A percentile compares a stretch with the other conserved stretches of the same genome.
These are phyloP conservation scores for Drosophila varians DNA, from an alignment of 1,140 invertebrate species.

Conservation along the genomic window DNA sequence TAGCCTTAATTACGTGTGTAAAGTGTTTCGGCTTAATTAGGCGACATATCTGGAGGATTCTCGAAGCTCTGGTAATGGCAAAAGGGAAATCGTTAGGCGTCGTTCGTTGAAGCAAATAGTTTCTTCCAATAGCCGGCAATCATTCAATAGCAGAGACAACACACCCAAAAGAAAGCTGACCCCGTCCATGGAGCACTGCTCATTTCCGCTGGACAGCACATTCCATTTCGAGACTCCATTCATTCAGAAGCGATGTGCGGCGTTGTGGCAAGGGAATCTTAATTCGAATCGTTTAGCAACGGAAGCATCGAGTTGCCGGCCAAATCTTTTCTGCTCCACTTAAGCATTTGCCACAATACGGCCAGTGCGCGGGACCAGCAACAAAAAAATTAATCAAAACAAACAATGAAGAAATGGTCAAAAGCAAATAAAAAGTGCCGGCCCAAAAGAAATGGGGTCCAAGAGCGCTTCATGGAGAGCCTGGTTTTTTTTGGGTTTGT, in stretches of 20 bases:
- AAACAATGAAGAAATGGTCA: conserved; percentile 76
- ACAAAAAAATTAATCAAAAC: conserved; percentile 74
- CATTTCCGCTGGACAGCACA: conserved; percentile 68
- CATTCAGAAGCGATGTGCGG: conserved; percentile 33
- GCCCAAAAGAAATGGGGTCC: conserved; percentile 49
- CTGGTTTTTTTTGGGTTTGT: conserved; percentile 7
- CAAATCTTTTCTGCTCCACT: conserved; percentile 60
- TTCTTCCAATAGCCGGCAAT: neutral
- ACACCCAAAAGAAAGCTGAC: conserved; percentile 64
- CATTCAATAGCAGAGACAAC: conserved; percentile 3
- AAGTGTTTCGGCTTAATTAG: conserved; percentile 39
- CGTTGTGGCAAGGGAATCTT: conserved; percentile 56
- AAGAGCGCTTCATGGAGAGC: conserved; percentile 31
- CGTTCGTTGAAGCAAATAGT: too few species aligned
- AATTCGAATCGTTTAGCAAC: conserved; percentile 79
- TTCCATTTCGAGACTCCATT: conserved; percentile 69
- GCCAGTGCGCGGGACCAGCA: conserved; percentile 1
- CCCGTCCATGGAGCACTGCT: conserved; percentile 24
- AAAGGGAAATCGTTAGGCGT: conserved; percentile 14
- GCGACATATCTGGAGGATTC: neutral
- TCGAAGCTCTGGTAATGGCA: neutral
- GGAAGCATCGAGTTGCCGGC: conserved; percentile 64
- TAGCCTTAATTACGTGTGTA: conserved; percentile 36
- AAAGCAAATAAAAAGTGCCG: conserved; percentile 74
- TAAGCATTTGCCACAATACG: conserved; percentile 34